Conservation (phyloP, 2,113 vertebrate species). For the Antigone vipio region DNA sequence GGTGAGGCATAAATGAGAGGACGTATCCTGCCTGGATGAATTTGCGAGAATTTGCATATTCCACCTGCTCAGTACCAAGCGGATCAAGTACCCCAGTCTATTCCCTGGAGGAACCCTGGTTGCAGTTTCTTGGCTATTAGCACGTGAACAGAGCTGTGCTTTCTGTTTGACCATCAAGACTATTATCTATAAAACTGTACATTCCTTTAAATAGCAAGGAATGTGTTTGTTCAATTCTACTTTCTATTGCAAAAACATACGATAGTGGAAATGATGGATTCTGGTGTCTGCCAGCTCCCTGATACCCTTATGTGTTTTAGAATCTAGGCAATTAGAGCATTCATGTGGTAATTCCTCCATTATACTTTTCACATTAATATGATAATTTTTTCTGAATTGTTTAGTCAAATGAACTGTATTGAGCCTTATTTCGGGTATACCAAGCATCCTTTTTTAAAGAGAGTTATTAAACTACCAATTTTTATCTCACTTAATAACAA, state of each 20-base stretch:
- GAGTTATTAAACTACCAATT: neutral
- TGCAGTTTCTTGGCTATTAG: neutral
- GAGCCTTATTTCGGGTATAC: neutral
- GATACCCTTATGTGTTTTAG: neutral
- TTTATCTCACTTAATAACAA: conserved; percentile 1
- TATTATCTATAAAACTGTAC: neutral
- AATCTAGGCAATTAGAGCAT: neutral
- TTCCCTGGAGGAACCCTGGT: neutral
- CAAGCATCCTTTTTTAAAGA: neutral
- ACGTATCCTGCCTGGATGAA: neutral
- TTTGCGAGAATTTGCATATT: neutral
- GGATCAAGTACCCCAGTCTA: neutral
- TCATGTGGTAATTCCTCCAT: conserved; percentile 15
- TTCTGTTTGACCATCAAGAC: neutral
- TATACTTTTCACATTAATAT: conserved; percentile 22
- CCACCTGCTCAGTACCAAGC: neutral
- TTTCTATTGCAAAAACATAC: neutral
- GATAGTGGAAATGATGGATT: neutral
- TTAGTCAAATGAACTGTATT: conserved; percentile 24
- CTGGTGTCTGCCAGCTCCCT: neutral
- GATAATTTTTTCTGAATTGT: conserved; percentile 18
- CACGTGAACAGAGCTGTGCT: neutral
- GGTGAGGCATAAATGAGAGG: neutral
- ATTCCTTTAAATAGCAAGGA: neutral
- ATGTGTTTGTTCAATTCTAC: neutral